These are phyloP conservation scores for Patella ulyssiponensis DNA, from an alignment of 2,888 invertebrate species.

Conservation along the genomic window DNA sequence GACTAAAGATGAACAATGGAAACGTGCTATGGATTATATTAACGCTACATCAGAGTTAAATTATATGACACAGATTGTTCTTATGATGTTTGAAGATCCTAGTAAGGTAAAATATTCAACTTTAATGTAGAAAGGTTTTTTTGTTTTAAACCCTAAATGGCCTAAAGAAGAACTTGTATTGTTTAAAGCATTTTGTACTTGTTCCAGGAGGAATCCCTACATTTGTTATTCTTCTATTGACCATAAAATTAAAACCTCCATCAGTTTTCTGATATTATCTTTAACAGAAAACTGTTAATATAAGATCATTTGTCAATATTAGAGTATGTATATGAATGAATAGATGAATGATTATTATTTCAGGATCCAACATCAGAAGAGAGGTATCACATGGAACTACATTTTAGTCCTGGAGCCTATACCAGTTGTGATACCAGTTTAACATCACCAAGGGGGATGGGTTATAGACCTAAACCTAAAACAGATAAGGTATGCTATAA, in stretches of 20 bases:
- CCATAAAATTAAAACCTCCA: too few species aligned
- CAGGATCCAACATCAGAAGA: slow-evolving; percentile 80
- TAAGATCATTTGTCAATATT: too few species aligned
- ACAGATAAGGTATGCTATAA: slow-evolving; percentile 16
- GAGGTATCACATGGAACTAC: slow-evolving; percentile 96
- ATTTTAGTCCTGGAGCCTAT: slow-evolving; percentile 96
- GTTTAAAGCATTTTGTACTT: too few species aligned
- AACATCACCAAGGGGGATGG: slow-evolving; percentile 71
- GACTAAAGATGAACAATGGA: slow-evolving; percentile 94
- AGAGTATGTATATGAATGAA: too few species aligned
- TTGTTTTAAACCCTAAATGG: neutral
- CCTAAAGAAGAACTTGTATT: too few species aligned
- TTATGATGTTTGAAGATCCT: slow-evolving; percentile 98
- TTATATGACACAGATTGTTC: slow-evolving; percentile 99
- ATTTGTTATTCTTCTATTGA: too few species aligned
- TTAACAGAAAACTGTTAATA: too few species aligned
- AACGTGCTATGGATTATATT: slow-evolving; percentile 97
- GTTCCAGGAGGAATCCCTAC: too few species aligned
- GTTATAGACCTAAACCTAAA: slow-evolving; percentile 45
- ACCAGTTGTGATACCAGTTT: slow-evolving; percentile 88
- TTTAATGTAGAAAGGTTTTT: neutral
- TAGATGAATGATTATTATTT: slow-evolving; percentile 16
- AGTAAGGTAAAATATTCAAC: slow-evolving; percentile 79
- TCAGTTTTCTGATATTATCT: too few species aligned
- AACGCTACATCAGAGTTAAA: slow-evolving; percentile 91